Evolutionary conservation across 2,888 invertebrate species (phyloP).

Genomic region (Machimus rusticus): DNA sequence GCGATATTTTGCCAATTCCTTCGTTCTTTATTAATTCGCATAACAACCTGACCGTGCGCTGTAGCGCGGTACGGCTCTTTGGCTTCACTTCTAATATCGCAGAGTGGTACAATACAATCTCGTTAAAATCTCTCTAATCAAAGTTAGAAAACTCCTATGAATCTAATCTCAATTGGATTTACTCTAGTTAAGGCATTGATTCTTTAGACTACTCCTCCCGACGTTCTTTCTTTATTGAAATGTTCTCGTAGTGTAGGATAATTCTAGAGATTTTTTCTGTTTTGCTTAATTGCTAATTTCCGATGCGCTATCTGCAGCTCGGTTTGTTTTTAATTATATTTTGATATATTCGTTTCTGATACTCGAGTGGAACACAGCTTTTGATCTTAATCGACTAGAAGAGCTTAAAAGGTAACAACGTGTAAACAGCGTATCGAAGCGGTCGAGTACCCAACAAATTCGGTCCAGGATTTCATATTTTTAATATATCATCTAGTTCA

Average conservation of each 20-base stretch:
- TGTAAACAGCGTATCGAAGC: constrained; percentile 1
- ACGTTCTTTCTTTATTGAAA: background rate
- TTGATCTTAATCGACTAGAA: background rate
- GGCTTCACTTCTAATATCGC: constrained; percentile 11
- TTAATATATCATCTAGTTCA: background rate
- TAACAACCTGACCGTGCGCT: background rate
- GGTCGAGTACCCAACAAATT: background rate
- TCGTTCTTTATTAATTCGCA: background rate
- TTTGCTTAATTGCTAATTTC: background rate
- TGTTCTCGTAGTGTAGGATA: constrained; percentile 20
- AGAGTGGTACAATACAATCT: constrained; percentile 15
- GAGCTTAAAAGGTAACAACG: background rate
- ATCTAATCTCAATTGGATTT: constrained; percentile 25
- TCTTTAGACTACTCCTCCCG: background rate
- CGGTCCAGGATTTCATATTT: background rate
- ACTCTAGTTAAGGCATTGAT: constrained; percentile 35
- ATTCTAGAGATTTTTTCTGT: background rate
- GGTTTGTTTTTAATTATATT: background rate
- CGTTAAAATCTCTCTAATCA: constrained; percentile 23
- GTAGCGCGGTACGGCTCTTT: background rate
- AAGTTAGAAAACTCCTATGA: constrained; percentile 25
- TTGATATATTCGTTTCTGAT: constrained; percentile 9
- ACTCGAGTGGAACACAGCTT: background rate
- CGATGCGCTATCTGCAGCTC: background rate
- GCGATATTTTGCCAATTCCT: background rate